A percentile compares a stretch with the other conserved stretches of the same genome.
Evolutionary conservation across 1,140 invertebrate genomes (phyloP).

Genomic region (Nixonia krombeini): DNA sequence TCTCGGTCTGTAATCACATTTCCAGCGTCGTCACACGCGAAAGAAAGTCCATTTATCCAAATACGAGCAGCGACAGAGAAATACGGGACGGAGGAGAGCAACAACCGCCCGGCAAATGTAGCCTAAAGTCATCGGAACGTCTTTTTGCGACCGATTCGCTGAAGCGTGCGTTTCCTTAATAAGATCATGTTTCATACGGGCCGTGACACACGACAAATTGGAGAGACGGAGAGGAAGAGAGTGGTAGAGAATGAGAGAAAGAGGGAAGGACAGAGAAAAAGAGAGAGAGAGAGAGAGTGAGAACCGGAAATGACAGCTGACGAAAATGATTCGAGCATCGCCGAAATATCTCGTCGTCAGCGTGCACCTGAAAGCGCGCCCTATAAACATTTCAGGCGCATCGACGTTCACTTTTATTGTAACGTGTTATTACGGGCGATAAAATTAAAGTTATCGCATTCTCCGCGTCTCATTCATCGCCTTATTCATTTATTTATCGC

Average conservation of each 20-base stretch:
- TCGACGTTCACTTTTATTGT: too few relatives aligned
- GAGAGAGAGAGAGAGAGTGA: too few relatives aligned
- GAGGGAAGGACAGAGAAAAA: neutral
- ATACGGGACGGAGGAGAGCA: too few relatives aligned
- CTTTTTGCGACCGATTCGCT: conserved; percentile 25
- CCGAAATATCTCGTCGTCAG: too few relatives aligned
- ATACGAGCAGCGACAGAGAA: conserved; percentile 22
- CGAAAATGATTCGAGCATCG: too few relatives aligned
- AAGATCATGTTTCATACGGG: conserved; percentile 15
- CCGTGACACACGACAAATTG: conserved; percentile 45
- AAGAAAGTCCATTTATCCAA: conserved; percentile 24
- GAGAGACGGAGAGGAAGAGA: neutral
- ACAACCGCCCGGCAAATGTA: conserved; percentile 1
- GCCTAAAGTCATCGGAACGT: conserved; percentile 12
- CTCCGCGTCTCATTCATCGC: too few relatives aligned
- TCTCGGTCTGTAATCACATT: conserved; percentile 6
- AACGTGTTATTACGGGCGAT: too few relatives aligned
- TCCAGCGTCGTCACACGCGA: conserved; percentile 5
- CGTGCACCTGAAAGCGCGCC: too few relatives aligned
- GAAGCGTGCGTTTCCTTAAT: conserved; percentile 31
- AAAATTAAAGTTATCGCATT: too few relatives aligned
- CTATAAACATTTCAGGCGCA: too few relatives aligned
- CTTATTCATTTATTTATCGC: too few relatives aligned
- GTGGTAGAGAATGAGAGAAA: conserved; percentile 4
- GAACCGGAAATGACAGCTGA: too few relatives aligned